Evolutionary conservation across 2,113 vertebrate genomes (phyloP).

Genomic region (Chaetura pelagica): DNA sequence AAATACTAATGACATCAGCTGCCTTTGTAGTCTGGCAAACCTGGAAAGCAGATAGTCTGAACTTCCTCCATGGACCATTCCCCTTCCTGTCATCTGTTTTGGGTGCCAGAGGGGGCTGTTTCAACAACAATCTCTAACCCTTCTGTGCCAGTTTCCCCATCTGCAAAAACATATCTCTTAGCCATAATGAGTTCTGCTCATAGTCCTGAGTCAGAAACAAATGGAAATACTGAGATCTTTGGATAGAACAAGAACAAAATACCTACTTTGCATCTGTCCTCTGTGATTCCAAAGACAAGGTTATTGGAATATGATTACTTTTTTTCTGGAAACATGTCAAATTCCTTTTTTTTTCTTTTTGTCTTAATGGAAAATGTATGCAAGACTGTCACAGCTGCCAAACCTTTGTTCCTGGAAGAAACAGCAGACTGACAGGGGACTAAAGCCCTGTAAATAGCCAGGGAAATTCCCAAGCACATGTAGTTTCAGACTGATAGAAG

Average conservation of each 20-base stretch:
- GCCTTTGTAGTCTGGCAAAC: not conserved
- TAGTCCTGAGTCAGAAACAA: not conserved
- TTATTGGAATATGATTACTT: not conserved
- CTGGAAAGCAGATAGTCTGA: not conserved
- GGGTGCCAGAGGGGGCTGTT: not conserved
- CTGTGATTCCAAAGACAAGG: not conserved
- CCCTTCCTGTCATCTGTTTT: not conserved
- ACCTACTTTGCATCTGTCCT: not conserved
- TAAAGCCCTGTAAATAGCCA: not conserved
- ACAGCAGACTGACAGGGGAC: not conserved
- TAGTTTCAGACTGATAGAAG: not conserved
- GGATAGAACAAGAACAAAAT: not conserved
- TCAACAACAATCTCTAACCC: not conserved
- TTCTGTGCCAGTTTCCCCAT: constrained; percentile 20
- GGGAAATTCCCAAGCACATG: not conserved
- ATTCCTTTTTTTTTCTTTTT: rapidly evolving
- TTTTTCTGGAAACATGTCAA: not conserved
- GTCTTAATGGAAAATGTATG: constrained; percentile 21
- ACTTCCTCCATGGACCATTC: not conserved
- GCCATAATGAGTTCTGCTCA: not conserved
- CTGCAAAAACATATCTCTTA: constrained; percentile 26
- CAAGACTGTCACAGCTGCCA: constrained; percentile 1
- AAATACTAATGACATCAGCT: not conserved
- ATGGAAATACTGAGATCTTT: constrained; percentile 24
- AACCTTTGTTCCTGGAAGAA: constrained; percentile 6